phyloP scores from a whole-genome alignment of 2,113 vertebrate species.

The Bostrychus sinensis region DNA sequence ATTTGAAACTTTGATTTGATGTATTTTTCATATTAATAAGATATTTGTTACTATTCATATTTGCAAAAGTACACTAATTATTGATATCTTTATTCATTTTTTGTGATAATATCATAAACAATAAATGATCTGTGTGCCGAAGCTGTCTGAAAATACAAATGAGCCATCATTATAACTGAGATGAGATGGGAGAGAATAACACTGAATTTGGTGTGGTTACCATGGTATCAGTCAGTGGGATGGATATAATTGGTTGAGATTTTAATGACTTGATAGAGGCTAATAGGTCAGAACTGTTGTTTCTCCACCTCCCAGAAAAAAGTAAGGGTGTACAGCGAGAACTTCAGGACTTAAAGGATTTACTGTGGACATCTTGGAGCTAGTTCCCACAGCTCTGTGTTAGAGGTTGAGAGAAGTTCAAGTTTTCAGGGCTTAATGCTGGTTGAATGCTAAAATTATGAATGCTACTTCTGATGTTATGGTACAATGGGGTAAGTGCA shows the following conservation, averaged over 20 bases:
- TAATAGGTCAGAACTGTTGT: not conserved
- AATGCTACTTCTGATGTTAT: not conserved
- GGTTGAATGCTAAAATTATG: not conserved
- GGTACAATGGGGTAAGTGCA: too few relatives aligned
- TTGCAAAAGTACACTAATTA: too few relatives aligned
- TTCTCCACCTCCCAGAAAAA: not conserved
- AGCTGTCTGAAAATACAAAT: not conserved
- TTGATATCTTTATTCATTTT: not conserved
- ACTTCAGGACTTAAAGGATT: not conserved
- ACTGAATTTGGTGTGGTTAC: not conserved
- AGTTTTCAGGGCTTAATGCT: not conserved
- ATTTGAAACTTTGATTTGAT: not conserved
- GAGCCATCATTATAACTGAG: not conserved
- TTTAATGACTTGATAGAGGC: not conserved
- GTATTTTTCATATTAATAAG: too few relatives aligned
- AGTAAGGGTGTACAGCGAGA: not conserved
- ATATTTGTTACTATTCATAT: too few relatives aligned
- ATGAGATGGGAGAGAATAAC: not conserved
- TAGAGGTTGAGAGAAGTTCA: not conserved
- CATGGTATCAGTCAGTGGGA: not conserved
- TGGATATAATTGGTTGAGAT: not conserved
- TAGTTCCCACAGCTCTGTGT: not conserved
- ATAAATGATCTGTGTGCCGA: not conserved
- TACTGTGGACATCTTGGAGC: not conserved
- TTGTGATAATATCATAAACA: not conserved